Percentiles rank a stretch among this genome's conserved stretches.
Evolutionary conservation across 2,797 vertebrate species (phyloP).

Genomic region (Acanthurus leucopareius): DNA sequence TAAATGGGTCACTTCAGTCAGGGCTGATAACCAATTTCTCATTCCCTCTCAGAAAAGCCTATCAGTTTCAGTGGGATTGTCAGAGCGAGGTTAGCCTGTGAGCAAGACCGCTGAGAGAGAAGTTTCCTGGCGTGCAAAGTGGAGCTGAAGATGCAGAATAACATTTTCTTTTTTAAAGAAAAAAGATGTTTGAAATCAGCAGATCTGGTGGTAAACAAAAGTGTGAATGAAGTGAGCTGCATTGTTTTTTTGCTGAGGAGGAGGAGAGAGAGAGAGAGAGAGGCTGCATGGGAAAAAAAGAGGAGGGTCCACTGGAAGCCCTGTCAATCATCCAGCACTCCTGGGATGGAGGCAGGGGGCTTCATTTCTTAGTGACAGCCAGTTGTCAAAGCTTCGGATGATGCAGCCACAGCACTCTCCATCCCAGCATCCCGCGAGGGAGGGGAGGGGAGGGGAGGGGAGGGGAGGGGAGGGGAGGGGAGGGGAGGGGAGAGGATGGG

Average conservation of each 20-base stretch:
- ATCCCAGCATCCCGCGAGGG: conserved; percentile 35
- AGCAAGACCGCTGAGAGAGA: not conserved
- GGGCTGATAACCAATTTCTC: conserved; percentile 39
- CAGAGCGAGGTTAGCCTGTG: conserved; percentile 34
- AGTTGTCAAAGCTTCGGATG: conserved; percentile 68
- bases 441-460: too few species aligned
- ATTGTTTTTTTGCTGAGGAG: not conserved
- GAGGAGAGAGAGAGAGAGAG: too few species aligned
- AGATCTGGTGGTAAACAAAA: conserved; percentile 6
- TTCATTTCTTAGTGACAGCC: conserved; percentile 59
- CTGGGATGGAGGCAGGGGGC: conserved; percentile 35
- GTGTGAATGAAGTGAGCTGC: conserved; percentile 6
- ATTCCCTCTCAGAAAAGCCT: conserved; percentile 43
- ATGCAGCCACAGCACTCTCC: conserved; percentile 56
- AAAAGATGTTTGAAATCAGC: conserved; percentile 4
- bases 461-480: not conserved
- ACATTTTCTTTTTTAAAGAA: not conserved
- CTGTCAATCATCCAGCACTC: conserved; percentile 58
- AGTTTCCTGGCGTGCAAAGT: not conserved
- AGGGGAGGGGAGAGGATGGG: not conserved
- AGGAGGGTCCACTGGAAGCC: conserved; percentile 6
- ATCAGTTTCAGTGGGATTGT: conserved; percentile 62
- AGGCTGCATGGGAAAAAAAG: conserved; percentile 1
- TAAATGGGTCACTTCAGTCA: conserved; percentile 60
- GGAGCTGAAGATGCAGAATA: not conserved